These are phyloP conservation scores for Callocephalon fimbriatum DNA, from an alignment of 2,113 vertebrate species.

Conservation along the genomic window DNA sequence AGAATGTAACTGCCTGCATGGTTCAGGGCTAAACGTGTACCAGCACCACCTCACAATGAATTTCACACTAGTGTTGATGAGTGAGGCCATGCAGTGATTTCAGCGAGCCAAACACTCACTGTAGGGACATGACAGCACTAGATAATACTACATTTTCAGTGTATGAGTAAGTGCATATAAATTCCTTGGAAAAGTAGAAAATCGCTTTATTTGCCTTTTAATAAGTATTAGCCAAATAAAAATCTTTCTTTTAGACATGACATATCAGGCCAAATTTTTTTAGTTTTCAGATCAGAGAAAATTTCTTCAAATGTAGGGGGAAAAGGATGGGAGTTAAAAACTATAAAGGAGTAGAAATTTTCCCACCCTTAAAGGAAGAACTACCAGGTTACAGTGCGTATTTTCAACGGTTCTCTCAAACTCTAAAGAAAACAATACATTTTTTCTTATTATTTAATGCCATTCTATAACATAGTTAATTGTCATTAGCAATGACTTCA, in stretches of 20 bases:
- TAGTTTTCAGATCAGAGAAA: background rate
- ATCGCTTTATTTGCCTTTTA: background rate
- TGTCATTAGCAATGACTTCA: slow-evolving; percentile 46
- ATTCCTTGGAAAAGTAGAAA: background rate
- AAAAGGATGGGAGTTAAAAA: background rate
- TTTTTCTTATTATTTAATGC: slow-evolving; percentile 16
- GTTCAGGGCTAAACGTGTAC: background rate
- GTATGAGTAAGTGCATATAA: background rate
- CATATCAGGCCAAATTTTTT: background rate
- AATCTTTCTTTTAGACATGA: background rate
- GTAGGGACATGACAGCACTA: background rate
- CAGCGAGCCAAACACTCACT: background rate
- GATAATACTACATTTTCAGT: fast-evolving
- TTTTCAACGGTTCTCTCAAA: background rate
- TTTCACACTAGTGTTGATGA: fast-evolving
- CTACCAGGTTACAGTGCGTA: background rate
- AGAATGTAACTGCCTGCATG: fast-evolving
- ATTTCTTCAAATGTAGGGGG: background rate
- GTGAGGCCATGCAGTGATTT: fast-evolving
- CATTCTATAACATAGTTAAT: slow-evolving; percentile 38
- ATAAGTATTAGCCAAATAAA: background rate
- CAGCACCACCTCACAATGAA: background rate
- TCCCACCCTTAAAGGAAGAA: background rate
- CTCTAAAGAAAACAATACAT: background rate
- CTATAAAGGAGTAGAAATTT: fast-evolving